These are phyloP conservation scores for Oryctes rhinoceros DNA, from an alignment of 1,140 invertebrate genomes.

Conservation along the genomic window DNA sequence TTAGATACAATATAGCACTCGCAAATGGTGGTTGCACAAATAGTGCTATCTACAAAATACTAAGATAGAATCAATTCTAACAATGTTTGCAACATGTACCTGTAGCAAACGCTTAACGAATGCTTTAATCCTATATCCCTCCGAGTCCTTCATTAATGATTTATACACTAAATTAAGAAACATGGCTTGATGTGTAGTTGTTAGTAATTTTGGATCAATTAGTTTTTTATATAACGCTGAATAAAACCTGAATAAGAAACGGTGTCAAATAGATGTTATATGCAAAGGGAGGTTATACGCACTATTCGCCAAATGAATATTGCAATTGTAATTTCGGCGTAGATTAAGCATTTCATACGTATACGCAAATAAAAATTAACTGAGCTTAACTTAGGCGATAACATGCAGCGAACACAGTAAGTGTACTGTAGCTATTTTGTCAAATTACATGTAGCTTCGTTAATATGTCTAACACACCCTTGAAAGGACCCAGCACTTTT, in stretches of 20 bases:
- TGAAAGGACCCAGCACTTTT: too few species aligned
- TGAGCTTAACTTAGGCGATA: too few species aligned
- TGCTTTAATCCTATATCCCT: constrained; percentile 75
- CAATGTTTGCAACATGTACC: constrained; percentile 58
- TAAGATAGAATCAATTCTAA: not conserved
- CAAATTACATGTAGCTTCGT: too few species aligned
- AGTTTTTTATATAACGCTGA: constrained; percentile 89
- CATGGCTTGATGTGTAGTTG: constrained; percentile 79
- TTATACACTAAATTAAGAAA: constrained; percentile 90
- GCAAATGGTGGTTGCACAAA: constrained; percentile 70
- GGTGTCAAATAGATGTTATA: too few species aligned
- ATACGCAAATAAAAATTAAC: too few species aligned
- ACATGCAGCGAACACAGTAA: too few species aligned
- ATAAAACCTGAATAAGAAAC: constrained; percentile 75
- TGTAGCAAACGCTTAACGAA: constrained; percentile 93
- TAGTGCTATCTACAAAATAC: constrained; percentile 59
- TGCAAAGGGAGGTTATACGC: too few species aligned
- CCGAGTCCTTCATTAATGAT: constrained; percentile 81
- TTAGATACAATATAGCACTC: constrained; percentile 80
- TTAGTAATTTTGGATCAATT: constrained; percentile 77
- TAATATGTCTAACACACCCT: too few species aligned
- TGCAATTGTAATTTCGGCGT: too few species aligned
- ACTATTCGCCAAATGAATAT: too few species aligned
- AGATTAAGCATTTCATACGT: too few species aligned
- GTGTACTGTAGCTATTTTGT: too few species aligned